A percentile compares a stretch with the other conserved stretches of the same genome.
phyloP scores from a whole-genome alignment of 2,797 vertebrate genomes.

The Acomys russatus region DNA sequence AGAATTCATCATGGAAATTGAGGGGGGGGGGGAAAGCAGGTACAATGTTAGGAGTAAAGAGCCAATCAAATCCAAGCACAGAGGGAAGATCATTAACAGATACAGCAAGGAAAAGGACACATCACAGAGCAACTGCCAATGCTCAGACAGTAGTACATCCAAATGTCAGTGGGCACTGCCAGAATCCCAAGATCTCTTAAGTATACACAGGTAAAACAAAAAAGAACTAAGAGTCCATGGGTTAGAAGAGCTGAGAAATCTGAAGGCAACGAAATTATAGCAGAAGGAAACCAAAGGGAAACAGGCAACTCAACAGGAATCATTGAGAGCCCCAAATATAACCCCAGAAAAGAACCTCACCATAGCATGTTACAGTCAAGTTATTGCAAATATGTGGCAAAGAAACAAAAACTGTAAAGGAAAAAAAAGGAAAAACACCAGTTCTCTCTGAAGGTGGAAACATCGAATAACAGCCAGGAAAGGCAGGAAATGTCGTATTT shows the following conservation, averaged over 20 bases:
- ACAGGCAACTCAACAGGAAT: not conserved
- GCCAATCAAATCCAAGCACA: not conserved
- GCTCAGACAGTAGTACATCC: not conserved
- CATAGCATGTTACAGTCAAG: not conserved
- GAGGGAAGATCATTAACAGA: not conserved
- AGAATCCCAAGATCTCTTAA: not conserved
- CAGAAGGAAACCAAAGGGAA: not conserved
- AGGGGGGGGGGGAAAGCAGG: too few relatives aligned
- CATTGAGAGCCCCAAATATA: not conserved
- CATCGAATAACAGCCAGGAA: not conserved
- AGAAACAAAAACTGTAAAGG: not conserved
- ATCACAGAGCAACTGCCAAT: not conserved
- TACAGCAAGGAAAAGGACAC: not conserved
- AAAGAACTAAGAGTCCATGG: too few relatives aligned
- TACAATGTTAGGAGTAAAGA: not conserved
- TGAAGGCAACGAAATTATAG: not conserved
- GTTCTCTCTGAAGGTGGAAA: not conserved
- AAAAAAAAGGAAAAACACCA: not conserved
- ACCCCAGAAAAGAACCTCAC: not conserved
- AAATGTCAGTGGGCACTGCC: not conserved
- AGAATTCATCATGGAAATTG: not conserved
- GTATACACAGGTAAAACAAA: too few relatives aligned
- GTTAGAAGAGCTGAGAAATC: too few relatives aligned
- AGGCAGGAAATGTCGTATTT: not conserved
- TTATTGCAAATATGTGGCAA: not conserved